Evolutionary conservation across 2,888 invertebrate species (phyloP).

Genomic region (Aelia acuminata): DNA sequence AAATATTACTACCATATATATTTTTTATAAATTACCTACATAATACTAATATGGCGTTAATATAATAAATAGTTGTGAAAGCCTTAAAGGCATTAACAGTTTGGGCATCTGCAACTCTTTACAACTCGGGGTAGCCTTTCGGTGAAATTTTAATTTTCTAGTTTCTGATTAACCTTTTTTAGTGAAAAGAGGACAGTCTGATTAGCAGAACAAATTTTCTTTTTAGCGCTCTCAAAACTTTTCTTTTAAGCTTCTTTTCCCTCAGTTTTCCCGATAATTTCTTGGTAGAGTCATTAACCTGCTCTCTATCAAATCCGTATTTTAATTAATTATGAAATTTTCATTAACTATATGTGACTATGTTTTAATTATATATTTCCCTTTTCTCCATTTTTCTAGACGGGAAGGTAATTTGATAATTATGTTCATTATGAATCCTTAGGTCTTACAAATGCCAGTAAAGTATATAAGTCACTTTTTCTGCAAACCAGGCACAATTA

Average conservation of each 20-base stretch:
- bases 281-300: neutral
- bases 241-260: neutral
- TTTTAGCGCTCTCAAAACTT: neutral
- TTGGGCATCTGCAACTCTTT: neutral
- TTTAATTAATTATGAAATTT: neutral
- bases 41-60: no score
- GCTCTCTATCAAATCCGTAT: neutral
- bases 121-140: neutral
- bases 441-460: no score
- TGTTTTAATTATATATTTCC: neutral
- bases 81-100: neutral
- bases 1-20: no score
- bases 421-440: no score
- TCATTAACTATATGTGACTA: neutral
- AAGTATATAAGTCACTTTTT: no score
- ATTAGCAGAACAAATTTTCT: constrained; percentile 21
- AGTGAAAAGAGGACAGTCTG: neutral
- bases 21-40: no score
- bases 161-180: constrained; percentile 16
- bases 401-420: neutral
- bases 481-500: no score
- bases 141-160: constrained; percentile 16
- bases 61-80: neutral
- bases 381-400: neutral
- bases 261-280: neutral